Evolutionary conservation across 2,797 vertebrate species (phyloP).

Genomic region (Muraenolepis orangiensis): DNA sequence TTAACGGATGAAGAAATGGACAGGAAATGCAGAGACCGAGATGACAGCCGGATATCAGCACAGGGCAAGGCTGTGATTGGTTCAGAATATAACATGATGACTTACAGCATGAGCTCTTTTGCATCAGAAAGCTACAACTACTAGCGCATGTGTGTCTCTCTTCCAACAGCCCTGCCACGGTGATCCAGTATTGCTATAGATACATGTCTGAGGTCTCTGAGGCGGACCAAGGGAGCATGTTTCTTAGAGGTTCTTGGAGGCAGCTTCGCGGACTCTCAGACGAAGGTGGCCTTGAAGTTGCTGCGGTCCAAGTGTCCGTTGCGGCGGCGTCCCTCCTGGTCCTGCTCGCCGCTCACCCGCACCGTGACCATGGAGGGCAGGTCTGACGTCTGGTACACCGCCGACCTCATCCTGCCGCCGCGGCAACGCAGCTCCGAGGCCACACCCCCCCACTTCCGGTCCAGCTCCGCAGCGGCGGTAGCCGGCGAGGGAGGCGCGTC

Average conservation of each 20-base stretch:
- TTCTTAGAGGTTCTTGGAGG: too few species aligned
- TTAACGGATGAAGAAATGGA: background rate
- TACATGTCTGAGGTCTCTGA: background rate
- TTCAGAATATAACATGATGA: too few species aligned
- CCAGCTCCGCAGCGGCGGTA: conserved; percentile 54
- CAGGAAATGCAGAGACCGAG: background rate
- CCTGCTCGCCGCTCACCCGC: conserved; percentile 54
- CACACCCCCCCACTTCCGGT: conserved; percentile 75
- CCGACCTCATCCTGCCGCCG: conserved; percentile 75
- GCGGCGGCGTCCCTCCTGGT: conserved; percentile 25
- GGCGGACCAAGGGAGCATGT: too few species aligned
- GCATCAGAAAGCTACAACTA: background rate
- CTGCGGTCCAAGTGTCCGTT: conserved; percentile 61
- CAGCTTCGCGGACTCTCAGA: conserved; percentile 68
- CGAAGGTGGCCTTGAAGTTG: conserved; percentile 87
- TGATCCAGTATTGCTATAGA: background rate
- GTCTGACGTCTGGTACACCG: conserved; percentile 76
- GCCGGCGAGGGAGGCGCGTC: conserved; percentile 17
- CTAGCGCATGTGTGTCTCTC: too few species aligned
- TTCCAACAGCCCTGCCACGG: too few species aligned
- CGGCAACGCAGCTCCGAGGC: conserved; percentile 72
- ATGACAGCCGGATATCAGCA: background rate
- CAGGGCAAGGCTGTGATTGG: background rate
- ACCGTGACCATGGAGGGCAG: conserved; percentile 66
- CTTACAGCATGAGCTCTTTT: background rate